Conservation (phyloP, 2,888 invertebrate species). For the Xestia ashworthii region DNA sequence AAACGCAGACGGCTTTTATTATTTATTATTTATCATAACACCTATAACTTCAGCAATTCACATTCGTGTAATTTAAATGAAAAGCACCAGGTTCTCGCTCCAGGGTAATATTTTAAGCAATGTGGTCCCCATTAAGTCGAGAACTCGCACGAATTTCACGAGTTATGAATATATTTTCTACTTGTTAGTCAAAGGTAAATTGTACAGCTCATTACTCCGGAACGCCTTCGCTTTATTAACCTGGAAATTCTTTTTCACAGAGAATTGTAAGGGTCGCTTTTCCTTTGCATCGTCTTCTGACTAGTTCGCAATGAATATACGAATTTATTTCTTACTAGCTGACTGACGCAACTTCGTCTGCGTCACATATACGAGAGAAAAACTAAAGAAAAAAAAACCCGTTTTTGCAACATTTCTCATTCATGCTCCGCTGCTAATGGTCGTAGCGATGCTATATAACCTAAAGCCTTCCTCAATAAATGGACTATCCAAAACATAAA, state of each 20-base stretch:
- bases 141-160: conserved; percentile 29
- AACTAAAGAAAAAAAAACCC: no score
- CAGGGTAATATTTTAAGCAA: conserved; percentile 37
- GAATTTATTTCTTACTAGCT: not conserved
- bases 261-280: conserved; percentile 17
- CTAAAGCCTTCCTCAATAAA: no score
- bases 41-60: conserved; percentile 24
- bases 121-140: conserved; percentile 37
- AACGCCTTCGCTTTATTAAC: conserved; percentile 35
- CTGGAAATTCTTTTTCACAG: conserved; percentile 38
- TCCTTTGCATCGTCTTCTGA: not conserved
- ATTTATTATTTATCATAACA: conserved; percentile 9
- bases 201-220: conserved; percentile 61
- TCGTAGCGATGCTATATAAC: no score
- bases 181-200: conserved; percentile 65
- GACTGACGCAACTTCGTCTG: no score
- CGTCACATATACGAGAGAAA: no score
- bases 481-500: no score
- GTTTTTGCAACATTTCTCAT: no score
- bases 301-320: conserved; percentile 6
- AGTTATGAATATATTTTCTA: conserved; percentile 61
- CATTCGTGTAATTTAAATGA: conserved; percentile 37
- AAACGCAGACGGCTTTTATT: conserved; percentile 8
- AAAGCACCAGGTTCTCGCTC: conserved; percentile 20
- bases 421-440: no score